Evolutionary conservation across 92 coral and sea anemone genomes (phyloP).

Genomic region (Blastomussa wellsi): DNA sequence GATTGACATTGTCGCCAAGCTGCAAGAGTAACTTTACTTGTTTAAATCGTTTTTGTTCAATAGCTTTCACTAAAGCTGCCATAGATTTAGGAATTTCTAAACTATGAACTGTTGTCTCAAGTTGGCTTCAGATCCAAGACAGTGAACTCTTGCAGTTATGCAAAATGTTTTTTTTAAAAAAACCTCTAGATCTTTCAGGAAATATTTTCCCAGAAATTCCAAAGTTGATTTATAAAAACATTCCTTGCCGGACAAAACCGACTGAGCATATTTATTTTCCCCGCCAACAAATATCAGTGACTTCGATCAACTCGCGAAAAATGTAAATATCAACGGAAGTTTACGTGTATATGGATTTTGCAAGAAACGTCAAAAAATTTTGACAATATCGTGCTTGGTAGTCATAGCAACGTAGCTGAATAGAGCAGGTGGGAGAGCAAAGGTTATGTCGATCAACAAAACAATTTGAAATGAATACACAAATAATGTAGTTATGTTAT

Average conservation of each 20-base stretch:
- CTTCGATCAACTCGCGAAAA: background rate
- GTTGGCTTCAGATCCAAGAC: background rate
- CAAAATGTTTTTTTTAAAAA: conserved; percentile 2
- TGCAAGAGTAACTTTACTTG: conserved; percentile 66
- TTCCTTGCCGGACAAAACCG: background rate
- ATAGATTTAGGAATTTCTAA: conserved; percentile 17
- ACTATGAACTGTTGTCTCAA: background rate
- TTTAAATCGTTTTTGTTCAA: conserved; percentile 66
- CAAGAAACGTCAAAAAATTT: background rate
- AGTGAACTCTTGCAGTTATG: background rate
- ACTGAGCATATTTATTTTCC: background rate
- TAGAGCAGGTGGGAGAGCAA: background rate
- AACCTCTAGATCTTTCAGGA: conserved; percentile 8
- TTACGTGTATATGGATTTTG: background rate
- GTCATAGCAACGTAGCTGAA: background rate
- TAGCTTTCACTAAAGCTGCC: conserved; percentile 69
- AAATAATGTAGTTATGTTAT: background rate
- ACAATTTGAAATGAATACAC: background rate
- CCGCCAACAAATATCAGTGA: background rate
- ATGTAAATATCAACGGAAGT: too few relatives aligned
- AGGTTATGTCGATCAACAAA: background rate
- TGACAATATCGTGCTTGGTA: background rate
- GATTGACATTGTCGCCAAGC: conserved; percentile 64
- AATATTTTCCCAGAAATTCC: background rate
- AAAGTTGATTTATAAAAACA: background rate